Base-by-base conservation (phyloP, 2,888 invertebrate genomes). In the Lasiommata megera region DNA sequence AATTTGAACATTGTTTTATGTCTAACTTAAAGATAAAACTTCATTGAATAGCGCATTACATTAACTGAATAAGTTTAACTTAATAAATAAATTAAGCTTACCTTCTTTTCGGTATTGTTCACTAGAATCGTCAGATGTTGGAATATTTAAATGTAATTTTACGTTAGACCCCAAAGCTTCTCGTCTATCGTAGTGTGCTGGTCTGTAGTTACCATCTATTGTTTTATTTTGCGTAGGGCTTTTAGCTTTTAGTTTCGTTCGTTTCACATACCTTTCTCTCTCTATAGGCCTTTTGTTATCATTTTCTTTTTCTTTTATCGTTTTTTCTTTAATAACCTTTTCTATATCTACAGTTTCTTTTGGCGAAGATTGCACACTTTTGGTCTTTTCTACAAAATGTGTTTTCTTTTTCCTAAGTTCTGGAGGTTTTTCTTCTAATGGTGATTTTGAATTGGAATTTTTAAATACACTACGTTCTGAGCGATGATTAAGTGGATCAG, bases 61-160 rank as follows among this genome's bases (percentile, higher is more conserved):
- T n/a, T n/a, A n/a, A n/a, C n/a, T n/a, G n/a, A n/a, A n/a, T n/a
- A n/a, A n/a, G n/a, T n/a, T n/a, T n/a, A n/a, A n/a, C n/a, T n/a
- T n/a, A n/a, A n/a, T n/a, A n/a, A n/a, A n/a, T n/a, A n/a, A n/a
- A n/a, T n/a, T 1, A 9, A 28, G 29, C 38, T 60, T 72, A 88
- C 90, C 87, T 68, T 90, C 87, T 77, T 88, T 88, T 60, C 86
- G 80, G 64, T 90, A 91, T 67, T 91, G 91, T 68, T 91, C 91
- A 76, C 93, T 93, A 6, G 93, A 93, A 71, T 93, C 93, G 70
- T 93, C 93, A 31, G 93, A 93, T 14, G 93, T 93, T 12, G 92
- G 92, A 63, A 92, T 92, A 64, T 93, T 93, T 0, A 90, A 77
- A 61, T 90, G 85, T 43, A 93, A 83, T 68, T 93, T 93, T 67